A percentile compares a stretch with the other conserved stretches of the same genome.
These are phyloP conservation scores for Rhabdomys dilectus DNA, from an alignment of 2,113 vertebrate species.

Conservation along the genomic window DNA sequence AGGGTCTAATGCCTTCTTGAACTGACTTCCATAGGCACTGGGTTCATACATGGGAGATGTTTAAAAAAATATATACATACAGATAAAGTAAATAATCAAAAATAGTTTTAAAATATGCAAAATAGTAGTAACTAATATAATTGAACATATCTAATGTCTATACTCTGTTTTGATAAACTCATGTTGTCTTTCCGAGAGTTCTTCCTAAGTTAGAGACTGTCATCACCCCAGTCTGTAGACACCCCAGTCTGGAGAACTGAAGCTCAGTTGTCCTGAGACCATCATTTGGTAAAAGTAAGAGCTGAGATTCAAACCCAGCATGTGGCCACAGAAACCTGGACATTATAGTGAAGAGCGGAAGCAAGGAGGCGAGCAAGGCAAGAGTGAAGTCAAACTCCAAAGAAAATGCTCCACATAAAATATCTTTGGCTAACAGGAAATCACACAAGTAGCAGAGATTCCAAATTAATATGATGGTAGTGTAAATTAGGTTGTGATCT, in stretches of 20 bases:
- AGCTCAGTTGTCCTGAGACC: neutral
- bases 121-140: neutral
- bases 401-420: neutral
- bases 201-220: neutral
- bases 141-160: neutral
- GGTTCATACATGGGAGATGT: neutral
- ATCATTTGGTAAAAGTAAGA: neutral
- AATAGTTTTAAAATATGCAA: neutral
- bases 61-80: no score
- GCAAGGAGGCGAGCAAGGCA: neutral
- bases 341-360: neutral
- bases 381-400: neutral
- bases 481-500: neutral
- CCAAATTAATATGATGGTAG: neutral
- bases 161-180: neutral
- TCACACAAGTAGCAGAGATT: neutral
- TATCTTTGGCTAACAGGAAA: neutral
- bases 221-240: neutral
- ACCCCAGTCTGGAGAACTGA: neutral
- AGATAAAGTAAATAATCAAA: neutral
- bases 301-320: neutral
- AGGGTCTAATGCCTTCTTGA: neutral
- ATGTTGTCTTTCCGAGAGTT: neutral
- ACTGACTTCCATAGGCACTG: neutral
- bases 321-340: neutral